phyloP scores from a whole-genome alignment of 2,113 vertebrate species.

The Danionella cerebrum region DNA sequence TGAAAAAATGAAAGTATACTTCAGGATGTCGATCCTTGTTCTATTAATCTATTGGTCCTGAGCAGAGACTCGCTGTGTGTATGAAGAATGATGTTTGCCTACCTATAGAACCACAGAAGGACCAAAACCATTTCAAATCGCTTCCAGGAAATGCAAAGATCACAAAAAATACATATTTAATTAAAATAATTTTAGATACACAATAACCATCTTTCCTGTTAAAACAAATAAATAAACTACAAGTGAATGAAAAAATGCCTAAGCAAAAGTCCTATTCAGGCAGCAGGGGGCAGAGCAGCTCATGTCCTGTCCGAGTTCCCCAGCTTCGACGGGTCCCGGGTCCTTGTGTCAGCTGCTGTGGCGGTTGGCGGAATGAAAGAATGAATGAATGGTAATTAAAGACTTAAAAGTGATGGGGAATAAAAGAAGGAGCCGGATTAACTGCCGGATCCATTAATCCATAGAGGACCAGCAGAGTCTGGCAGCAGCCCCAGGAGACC shows the following conservation, averaged over 20 bases:
- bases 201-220: too few relatives aligned
- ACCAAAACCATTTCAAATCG: too few relatives aligned
- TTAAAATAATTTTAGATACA: too few relatives aligned
- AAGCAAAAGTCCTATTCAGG: neutral
- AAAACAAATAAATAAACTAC: too few relatives aligned
- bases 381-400: conserved; percentile 43
- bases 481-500: conserved; percentile 41
- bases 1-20: too few relatives aligned
- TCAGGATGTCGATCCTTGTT: too few relatives aligned
- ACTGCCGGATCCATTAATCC: conserved; percentile 38
- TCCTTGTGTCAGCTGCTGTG: conserved; percentile 4
- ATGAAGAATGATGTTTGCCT: too few relatives aligned
- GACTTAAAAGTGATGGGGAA: conserved; percentile 49
- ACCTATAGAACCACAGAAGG: too few relatives aligned
- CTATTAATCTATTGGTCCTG: too few relatives aligned
- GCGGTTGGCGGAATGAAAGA: conserved; percentile 13
- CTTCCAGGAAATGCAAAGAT: too few relatives aligned
- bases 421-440: conserved; percentile 19
- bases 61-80: too few relatives aligned
- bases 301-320: conserved; percentile 33
- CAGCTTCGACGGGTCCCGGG: neutral
- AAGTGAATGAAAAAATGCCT: neutral
- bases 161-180: too few relatives aligned
- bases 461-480: conserved; percentile 38
- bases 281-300: conserved; percentile 53